Base-by-base conservation (phyloP, 2,113 vertebrate genomes). In the Hemibagrus wyckioides region DNA sequence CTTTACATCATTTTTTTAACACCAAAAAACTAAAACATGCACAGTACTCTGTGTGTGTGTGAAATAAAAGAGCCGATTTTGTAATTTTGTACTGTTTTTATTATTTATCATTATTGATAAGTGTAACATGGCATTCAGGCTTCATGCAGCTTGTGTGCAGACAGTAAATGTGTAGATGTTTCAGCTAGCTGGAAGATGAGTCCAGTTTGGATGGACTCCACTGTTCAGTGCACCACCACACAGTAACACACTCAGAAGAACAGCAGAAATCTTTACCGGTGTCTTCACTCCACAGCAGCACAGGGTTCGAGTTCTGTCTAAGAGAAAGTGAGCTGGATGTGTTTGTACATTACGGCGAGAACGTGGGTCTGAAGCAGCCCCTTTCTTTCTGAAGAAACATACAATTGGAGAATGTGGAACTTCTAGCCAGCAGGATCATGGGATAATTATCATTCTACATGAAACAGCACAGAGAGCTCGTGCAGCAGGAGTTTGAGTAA, bases 71-170 rank as follows among this genome's bases (percentile, higher is more conserved):
- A 48, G 25, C 25, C 15, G 33, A 17, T 19, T 56, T 11, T 41
- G 13, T 44, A 50, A 19, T 76, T 1, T 61, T 85, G 9, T 48
- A 48, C 5, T 5, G 44, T 63, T 52, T 65, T 44, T 39, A 56
- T 76, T 59, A 50, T 85, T 79, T 25, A 33, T 54, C 1, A 39
- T 77, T 86, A 80, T 77, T 79, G 30, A 76, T 87, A 81, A 44
- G 39, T 33, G 36, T 84, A 84, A 79, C 83, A 88, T 63, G 73
- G 85, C 59, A 30, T 65, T 88, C 86, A 90, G 85, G 84, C 89
- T 81, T 84, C 86, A 89, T 89, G 75, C 86, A 84, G 82, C 63
- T 86, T 75, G 50, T 81, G 56, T 85, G 83, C 79, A 83, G 87
- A 44, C 65, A 77, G 33, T 36, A 83, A 44, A 77, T 48, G 83